Conservation (phyloP, 2,113 vertebrate species). For the Xerus inauris region DNA sequence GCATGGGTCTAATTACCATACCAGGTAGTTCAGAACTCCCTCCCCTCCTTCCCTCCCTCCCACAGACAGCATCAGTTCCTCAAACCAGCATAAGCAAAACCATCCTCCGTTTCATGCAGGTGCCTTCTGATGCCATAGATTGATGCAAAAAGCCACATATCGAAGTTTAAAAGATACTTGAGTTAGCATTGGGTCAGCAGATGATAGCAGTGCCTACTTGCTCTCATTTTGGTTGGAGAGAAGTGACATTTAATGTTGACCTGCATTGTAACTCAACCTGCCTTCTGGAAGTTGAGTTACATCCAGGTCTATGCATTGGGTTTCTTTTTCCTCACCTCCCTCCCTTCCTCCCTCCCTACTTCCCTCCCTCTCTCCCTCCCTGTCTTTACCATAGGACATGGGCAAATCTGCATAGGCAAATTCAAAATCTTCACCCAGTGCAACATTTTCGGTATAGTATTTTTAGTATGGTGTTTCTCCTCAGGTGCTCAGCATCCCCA, state of each 20-base stretch:
- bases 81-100: background rate
- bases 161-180: conserved; percentile 7
- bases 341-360: too few species aligned
- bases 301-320: background rate
- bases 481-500: background rate
- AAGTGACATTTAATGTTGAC: background rate
- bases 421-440: background rate
- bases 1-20: background rate
- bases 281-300: background rate
- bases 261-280: background rate
- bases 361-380: background rate
- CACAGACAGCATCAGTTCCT: background rate
- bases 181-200: background rate
- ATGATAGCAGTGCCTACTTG: background rate
- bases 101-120: background rate
- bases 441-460: background rate
- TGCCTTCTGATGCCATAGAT: background rate
- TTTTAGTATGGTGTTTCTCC: background rate
- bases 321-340: background rate
- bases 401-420: background rate
- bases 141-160: background rate
- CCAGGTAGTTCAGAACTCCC: background rate
- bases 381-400: background rate
- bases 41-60: background rate
- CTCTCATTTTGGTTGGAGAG: background rate